Conservation (phyloP, 2,113 vertebrate genomes). For the Genyomyrus donnyi region DNA sequence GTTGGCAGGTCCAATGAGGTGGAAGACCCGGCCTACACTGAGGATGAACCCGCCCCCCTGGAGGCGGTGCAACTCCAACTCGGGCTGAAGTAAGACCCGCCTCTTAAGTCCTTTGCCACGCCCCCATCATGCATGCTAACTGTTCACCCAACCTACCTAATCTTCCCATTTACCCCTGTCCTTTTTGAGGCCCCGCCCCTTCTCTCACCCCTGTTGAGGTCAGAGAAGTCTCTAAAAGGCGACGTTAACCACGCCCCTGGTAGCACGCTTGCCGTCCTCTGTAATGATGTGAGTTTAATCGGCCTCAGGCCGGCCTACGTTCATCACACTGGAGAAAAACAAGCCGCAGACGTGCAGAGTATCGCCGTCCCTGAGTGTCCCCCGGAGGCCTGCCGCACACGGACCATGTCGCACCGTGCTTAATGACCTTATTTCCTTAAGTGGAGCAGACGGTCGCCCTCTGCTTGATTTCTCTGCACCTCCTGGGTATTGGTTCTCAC, state of each 20-base stretch:
- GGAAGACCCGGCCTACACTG: conserved; percentile 54
- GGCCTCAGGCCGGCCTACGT: not conserved
- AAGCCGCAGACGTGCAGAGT: not conserved
- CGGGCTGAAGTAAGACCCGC: conserved; percentile 61
- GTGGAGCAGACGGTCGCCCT: not conserved
- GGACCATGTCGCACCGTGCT: not conserved
- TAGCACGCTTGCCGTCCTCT: not conserved
- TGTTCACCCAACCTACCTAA: too few relatives aligned
- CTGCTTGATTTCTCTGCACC: too few relatives aligned
- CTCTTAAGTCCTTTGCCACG: not conserved
- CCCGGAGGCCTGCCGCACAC: not conserved
- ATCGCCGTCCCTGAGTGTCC: not conserved
- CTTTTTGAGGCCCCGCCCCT: not conserved
- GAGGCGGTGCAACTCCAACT: conserved; percentile 67
- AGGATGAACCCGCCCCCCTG: conserved; percentile 51
- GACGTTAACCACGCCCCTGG: too few relatives aligned
- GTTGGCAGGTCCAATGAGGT: conserved; percentile 57
- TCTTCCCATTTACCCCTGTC: not conserved
- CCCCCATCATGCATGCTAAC: not conserved
- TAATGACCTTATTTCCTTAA: not conserved
- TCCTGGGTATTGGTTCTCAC: not conserved
- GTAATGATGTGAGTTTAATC: conserved; percentile 3
- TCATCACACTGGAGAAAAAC: not conserved
- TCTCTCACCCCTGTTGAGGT: not conserved
- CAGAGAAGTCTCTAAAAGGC: not conserved